These are phyloP conservation scores for Caenorhabditis briggsae DNA, from an alignment of 1,140 invertebrate genomes.

Conservation along the genomic window DNA sequence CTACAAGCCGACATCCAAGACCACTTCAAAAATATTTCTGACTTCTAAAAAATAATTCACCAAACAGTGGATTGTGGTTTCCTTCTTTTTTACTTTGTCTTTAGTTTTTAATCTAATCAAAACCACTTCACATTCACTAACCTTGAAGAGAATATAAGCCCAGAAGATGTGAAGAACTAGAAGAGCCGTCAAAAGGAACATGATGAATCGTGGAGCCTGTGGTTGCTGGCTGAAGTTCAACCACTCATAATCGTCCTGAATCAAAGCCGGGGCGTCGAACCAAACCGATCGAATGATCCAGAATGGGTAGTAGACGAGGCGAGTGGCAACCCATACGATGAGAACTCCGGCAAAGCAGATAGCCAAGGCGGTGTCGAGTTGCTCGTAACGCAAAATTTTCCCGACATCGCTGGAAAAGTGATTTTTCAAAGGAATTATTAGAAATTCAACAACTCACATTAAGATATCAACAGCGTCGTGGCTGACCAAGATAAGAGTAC, in stretches of 20 bases:
- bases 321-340: slow-evolving; percentile 88
- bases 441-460: slow-evolving; percentile 82
- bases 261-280: slow-evolving; percentile 72
- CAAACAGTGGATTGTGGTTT: too few species aligned
- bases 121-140: slow-evolving; percentile 13
- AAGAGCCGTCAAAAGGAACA: slow-evolving; percentile 69
- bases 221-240: slow-evolving; percentile 71
- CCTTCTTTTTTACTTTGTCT: too few species aligned
- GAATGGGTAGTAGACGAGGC: slow-evolving; percentile 88
- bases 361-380: slow-evolving; percentile 81
- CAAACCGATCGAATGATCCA: slow-evolving; percentile 78
- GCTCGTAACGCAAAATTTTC: slow-evolving; percentile 76
- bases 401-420: slow-evolving; percentile 71
- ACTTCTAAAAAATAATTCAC: too few species aligned
- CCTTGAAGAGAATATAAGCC: slow-evolving; percentile 76
- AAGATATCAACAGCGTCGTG: slow-evolving; percentile 96
- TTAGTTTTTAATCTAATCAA: too few species aligned
- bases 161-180: slow-evolving; percentile 75
- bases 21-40: too few species aligned
- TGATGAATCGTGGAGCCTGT: slow-evolving; percentile 73
- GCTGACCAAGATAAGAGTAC: slow-evolving; percentile 89
- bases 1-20: too few species aligned
- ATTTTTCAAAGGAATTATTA: background rate
- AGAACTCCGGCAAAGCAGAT: slow-evolving; percentile 89
- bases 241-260: slow-evolving; percentile 69